A percentile compares a stretch with the other conserved stretches of the same genome.
Evolutionary conservation across 2,888 invertebrate genomes (phyloP).

Genomic region (Agrochola lota): DNA sequence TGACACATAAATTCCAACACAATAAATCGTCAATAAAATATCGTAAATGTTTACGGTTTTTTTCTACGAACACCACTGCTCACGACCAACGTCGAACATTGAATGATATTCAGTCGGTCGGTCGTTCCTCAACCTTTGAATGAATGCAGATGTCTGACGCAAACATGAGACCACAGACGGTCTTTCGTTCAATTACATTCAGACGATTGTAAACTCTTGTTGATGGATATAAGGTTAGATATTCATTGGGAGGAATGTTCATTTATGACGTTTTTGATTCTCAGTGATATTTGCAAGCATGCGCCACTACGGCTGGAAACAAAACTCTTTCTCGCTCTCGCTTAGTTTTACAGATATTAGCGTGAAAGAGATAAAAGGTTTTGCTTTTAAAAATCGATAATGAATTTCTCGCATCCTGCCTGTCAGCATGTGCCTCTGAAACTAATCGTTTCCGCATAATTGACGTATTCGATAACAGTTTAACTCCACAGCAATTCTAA

Average conservation of each 20-base stretch:
- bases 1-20: conserved; percentile 28
- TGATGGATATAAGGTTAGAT: accelerated
- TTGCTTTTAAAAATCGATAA: conserved; percentile 87
- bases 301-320: conserved; percentile 75
- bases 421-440: conserved; percentile 88
- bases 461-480: conserved; percentile 58
- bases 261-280: neutral
- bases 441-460: conserved; percentile 87
- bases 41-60: conserved; percentile 27
- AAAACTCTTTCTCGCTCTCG: conserved; percentile 67
- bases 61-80: conserved; percentile 1
- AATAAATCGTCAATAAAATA: conserved; percentile 20
- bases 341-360: conserved; percentile 18
- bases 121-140: conserved; percentile 65
- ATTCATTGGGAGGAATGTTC: neutral
- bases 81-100: conserved; percentile 15
- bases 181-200: neutral
- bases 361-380: conserved; percentile 66
- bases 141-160: conserved; percentile 71
- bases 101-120: conserved; percentile 50
- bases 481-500: conserved; percentile 48
- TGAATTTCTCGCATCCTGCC: conserved; percentile 86
- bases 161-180: conserved; percentile 34
- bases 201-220: conserved; percentile 47
- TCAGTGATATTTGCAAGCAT: conserved; percentile 75